Evolutionary conservation across 2,113 vertebrate genomes (phyloP).

Genomic region (Scytalopus superciliaris): DNA sequence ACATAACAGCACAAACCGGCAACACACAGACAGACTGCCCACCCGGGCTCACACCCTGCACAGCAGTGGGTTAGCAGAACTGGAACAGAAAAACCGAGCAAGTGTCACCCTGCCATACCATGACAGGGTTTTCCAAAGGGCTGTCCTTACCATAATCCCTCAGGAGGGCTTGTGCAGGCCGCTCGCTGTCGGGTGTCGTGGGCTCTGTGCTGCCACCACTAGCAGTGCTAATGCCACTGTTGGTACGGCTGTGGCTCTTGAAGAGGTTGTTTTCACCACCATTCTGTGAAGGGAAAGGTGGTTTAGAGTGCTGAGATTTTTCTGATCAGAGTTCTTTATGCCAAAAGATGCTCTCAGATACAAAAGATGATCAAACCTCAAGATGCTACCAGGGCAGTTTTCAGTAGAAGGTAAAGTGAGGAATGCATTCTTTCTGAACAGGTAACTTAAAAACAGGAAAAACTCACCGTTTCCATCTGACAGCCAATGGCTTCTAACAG

Average conservation of each 20-base stretch:
- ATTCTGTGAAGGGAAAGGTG: slow-evolving; percentile 60
- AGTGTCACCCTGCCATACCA: too few relatives aligned
- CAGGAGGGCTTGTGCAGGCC: slow-evolving; percentile 88
- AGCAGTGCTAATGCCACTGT: slow-evolving; percentile 88
- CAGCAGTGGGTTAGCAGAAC: not conserved
- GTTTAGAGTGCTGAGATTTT: not conserved
- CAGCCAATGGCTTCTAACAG: slow-evolving; percentile 91
- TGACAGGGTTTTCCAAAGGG: not conserved
- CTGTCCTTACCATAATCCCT: slow-evolving; percentile 89
- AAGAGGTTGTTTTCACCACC: slow-evolving; percentile 72
- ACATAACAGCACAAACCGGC: not conserved
- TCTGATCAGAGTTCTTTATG: not conserved
- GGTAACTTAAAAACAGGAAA: not conserved
- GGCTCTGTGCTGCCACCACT: slow-evolving; percentile 90
- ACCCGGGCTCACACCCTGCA: not conserved
- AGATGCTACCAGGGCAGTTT: not conserved
- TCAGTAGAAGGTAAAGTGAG: not conserved
- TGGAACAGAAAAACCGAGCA: not conserved
- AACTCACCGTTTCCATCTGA: slow-evolving; percentile 89
- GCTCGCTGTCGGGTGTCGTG: slow-evolving; percentile 89
- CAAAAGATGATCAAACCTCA: not conserved
- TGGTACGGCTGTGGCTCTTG: slow-evolving; percentile 91
- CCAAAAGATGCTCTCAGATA: not conserved
- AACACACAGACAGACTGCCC: not conserved
- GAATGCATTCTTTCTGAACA: not conserved